A percentile compares a stretch with the other conserved stretches of the same genome.
These are phyloP conservation scores for Sanderia malayensis DNA, from an alignment of 30 jellyfish, hydroid and myxozoan species.

Conservation along the genomic window DNA sequence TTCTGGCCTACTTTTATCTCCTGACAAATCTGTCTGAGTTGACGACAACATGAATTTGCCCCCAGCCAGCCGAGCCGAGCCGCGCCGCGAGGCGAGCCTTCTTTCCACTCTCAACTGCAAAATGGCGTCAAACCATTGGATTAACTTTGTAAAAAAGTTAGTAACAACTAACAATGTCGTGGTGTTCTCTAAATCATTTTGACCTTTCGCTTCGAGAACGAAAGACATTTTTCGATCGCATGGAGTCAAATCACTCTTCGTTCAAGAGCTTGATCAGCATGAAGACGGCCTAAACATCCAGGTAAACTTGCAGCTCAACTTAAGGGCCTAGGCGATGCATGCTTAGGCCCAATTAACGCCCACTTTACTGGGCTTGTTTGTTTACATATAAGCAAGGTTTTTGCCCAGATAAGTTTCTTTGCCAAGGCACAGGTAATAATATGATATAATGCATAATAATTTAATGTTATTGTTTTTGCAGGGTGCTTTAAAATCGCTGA, in stretches of 20 bases:
- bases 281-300: constrained; percentile 43
- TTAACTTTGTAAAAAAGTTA: constrained; percentile 15
- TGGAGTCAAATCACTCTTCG: constrained; percentile 42
- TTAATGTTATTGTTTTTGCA: not conserved
- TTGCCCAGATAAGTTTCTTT: no score
- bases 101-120: not conserved
- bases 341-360: no score
- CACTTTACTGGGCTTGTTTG: no score
- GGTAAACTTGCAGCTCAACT: no score
- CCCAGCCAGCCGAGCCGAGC: no score
- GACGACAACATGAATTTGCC: no score
- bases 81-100: no score
- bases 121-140: constrained; percentile 52
- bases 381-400: no score
- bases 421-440: no score
- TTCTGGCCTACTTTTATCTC: no score
- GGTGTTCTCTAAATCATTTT: constrained; percentile 54
- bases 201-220: constrained; percentile 63
- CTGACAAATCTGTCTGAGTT: no score
- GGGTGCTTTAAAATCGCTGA: constrained; percentile 56
- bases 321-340: no score
- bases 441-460: not conserved
- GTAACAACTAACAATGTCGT: constrained; percentile 31
- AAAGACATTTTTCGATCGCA: constrained; percentile 22
- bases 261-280: constrained; percentile 47